Conservation (phyloP, 2,113 vertebrate species). For the Neodontobutis hainanensis region DNA sequence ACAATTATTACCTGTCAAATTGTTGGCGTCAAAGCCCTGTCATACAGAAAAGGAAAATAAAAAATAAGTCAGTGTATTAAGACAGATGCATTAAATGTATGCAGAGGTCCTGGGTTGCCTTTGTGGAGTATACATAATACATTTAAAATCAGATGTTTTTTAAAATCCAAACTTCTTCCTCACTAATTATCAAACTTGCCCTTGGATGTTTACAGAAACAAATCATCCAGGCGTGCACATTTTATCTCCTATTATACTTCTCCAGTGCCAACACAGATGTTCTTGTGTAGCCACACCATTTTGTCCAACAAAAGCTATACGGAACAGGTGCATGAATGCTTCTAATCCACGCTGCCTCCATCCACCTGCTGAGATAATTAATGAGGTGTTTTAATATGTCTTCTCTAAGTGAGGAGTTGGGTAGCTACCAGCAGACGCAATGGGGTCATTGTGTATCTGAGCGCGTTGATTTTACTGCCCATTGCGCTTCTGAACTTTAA, state of each 20-base stretch:
- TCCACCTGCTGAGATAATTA: conserved; percentile 74
- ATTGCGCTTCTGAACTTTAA: conserved; percentile 42
- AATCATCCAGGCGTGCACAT: conserved; percentile 32
- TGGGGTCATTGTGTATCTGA: conserved; percentile 44
- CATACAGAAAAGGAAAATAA: too few species aligned
- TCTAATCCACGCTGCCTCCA: conserved; percentile 49
- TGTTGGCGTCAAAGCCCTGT: too few species aligned
- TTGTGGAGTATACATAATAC: conserved; percentile 4
- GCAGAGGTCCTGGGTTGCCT: too few species aligned
- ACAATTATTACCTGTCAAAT: too few species aligned
- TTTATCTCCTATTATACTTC: conserved; percentile 26
- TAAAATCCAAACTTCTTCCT: background rate
- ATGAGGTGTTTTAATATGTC: conserved; percentile 57
- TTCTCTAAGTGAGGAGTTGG: conserved; percentile 26
- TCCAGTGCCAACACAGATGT: conserved; percentile 52
- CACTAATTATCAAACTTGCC: background rate
- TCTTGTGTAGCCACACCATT: conserved; percentile 54
- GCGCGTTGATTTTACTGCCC: conserved; percentile 33
- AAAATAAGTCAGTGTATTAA: too few species aligned
- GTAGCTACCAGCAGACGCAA: conserved; percentile 39
- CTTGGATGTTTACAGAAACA: conserved; percentile 44
- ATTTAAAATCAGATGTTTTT: conserved; percentile 24
- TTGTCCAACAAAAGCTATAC: conserved; percentile 50
- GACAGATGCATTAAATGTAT: too few species aligned
- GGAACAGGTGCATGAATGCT: conserved; percentile 61